Base-by-base conservation (phyloP, 2,888 invertebrate species). In the Hirtodrosophila trivittata region DNA sequence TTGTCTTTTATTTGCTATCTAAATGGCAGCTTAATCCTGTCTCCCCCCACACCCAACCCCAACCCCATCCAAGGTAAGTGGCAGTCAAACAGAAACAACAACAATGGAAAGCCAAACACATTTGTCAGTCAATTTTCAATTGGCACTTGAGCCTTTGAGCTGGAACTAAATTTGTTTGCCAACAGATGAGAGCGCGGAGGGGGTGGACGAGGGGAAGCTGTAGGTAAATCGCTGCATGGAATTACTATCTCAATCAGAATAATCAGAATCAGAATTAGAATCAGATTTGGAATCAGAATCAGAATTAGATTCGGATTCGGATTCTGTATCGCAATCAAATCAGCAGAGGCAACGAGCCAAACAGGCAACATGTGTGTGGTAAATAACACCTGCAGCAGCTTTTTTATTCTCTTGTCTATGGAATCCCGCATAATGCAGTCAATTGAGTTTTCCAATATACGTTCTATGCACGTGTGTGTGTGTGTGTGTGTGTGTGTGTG, bases 91-190 rank as follows among this genome's bases (percentile, higher is more conserved):
- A 33, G 28, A 30, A 55, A 51, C 26, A 67, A 41, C 39, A 54
- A 43, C 46, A 64, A 55, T 50, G 21, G 39, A 28, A 62, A 38
- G 8, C 16, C 60, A 57, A 63, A 73, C 54, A 86, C 51, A 80
- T 80, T 86, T 86, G 87, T 86, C 85, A 86, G 67, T 80, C 85
- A 76, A 84, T 84, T 70, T 70, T 67, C 74, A 66, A 84, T 73
- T 59, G 66, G 33, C 60, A 46, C 55, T 74, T 68, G 75, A 86
- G 62, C 80, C 80, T 84, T 86, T 81, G 80, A 81, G 87, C 74
- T 37, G 59, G 57, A 74, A 66, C 59, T 86, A 86, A 80, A 84
- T 84, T 86, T 86, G 84, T 78, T 78, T 76, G 66, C 77, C 33
- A 37, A 43, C 26, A 25, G 39, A 65, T 35, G 46, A 10, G 28